Evolutionary conservation across 2,888 invertebrate species (phyloP).

Genomic region (Xestia rhomboidea): DNA sequence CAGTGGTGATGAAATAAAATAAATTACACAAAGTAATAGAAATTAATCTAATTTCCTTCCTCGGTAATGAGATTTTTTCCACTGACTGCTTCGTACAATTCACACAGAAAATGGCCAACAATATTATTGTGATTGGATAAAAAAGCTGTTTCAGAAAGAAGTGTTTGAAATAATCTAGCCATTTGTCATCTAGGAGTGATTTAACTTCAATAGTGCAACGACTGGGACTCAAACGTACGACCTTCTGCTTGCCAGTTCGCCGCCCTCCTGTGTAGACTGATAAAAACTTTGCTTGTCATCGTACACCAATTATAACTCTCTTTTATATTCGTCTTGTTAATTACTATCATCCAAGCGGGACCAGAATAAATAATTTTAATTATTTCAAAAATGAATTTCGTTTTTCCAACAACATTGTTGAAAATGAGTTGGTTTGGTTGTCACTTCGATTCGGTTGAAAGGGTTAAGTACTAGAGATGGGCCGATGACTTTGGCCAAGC

Average conservation of each 20-base stretch:
- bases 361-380: slow-evolving; percentile 37
- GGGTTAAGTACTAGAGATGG: not conserved
- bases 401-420: slow-evolving; percentile 6
- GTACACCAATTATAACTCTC: slow-evolving; percentile 25
- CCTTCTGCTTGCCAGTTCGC: not conserved
- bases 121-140: not conserved
- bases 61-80: not conserved
- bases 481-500: too few species aligned
- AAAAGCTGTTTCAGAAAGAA: not conserved
- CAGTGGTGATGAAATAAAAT: too few species aligned
- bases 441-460: not conserved
- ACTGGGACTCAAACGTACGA: slow-evolving; percentile 19
- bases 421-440: not conserved
- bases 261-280: slow-evolving; percentile 20
- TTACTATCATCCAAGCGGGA: slow-evolving; percentile 18
- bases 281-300: slow-evolving; percentile 34
- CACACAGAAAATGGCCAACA: not conserved
- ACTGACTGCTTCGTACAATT: not conserved
- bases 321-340: slow-evolving; percentile 33
- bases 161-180: not conserved
- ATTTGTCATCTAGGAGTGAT: slow-evolving; percentile 20
- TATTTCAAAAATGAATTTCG: not conserved
- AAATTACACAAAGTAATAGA: too few species aligned
- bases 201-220: slow-evolving; percentile 34
- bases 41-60: not conserved